These are phyloP conservation scores for Chelonus formosanus DNA, from an alignment of 2,888 invertebrate species.

Conservation along the genomic window DNA sequence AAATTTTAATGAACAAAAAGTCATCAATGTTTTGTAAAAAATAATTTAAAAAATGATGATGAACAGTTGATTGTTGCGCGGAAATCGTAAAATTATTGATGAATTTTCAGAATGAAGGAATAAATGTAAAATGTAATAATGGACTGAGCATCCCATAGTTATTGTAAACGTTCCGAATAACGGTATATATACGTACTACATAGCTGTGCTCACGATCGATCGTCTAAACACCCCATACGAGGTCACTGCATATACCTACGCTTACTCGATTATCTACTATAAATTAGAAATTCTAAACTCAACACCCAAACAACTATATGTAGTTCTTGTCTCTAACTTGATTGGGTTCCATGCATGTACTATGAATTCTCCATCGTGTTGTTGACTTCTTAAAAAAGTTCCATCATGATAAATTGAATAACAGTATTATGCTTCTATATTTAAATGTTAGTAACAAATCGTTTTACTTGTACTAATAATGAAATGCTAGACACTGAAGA, in stretches of 20 bases:
- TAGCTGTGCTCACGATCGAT: slow-evolving; percentile 48
- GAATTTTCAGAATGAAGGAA: not conserved
- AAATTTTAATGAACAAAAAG: not conserved
- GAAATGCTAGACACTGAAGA: too few species aligned
- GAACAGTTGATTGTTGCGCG: too few species aligned
- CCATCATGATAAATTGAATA: too few species aligned
- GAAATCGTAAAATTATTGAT: not conserved
- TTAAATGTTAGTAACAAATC: too few species aligned
- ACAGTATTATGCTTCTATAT: too few species aligned
- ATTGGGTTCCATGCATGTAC: not conserved
- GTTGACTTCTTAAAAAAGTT: too few species aligned
- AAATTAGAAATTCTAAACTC: slow-evolving; percentile 20
- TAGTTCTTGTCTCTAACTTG: not conserved
- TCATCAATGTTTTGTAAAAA: not conserved
- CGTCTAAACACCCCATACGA: slow-evolving; percentile 43
- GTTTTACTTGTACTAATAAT: too few species aligned
- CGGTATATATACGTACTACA: slow-evolving; percentile 5
- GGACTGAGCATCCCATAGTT: not conserved
- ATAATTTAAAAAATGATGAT: too few species aligned
- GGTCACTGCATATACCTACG: slow-evolving; percentile 30
- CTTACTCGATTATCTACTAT: slow-evolving; percentile 18
- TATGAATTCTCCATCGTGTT: too few species aligned
- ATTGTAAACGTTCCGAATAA: too few species aligned
- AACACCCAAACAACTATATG: slow-evolving; percentile 2
- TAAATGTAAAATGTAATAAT: not conserved